Evolutionary conservation across 23 tunicate species (phyloP).

Genomic region (Halocynthia aurantium): DNA sequence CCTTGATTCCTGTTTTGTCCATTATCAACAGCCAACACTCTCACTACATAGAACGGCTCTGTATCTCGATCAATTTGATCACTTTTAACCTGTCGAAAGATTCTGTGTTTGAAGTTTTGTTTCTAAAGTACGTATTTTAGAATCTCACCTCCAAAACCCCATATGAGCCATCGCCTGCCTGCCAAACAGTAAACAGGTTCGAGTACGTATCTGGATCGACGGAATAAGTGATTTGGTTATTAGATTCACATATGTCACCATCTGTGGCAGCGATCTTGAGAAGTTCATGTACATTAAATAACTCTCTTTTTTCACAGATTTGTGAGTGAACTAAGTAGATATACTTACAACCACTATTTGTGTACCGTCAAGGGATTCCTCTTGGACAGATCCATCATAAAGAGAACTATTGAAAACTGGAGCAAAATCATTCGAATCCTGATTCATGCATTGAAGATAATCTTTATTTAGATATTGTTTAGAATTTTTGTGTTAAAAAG

Average conservation of each 20-base stretch:
- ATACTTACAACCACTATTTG: slow-evolving; percentile 16
- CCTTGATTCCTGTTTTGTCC: slow-evolving; percentile 25
- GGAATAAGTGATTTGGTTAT: slow-evolving; percentile 40
- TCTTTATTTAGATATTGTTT: neutral
- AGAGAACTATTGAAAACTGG: slow-evolving; percentile 18
- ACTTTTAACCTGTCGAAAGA: slow-evolving; percentile 32
- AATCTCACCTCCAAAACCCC: slow-evolving; percentile 19
- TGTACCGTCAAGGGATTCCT: slow-evolving; percentile 8
- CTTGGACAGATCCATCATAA: slow-evolving; percentile 27
- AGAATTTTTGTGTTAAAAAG: neutral
- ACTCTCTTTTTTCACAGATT: neutral
- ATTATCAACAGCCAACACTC: slow-evolving; percentile 32
- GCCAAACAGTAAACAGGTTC: slow-evolving; percentile 6
- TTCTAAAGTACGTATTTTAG: neutral
- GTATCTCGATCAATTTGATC: slow-evolving; percentile 39
- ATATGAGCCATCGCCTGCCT: neutral
- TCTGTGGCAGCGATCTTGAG: slow-evolving; percentile 51
- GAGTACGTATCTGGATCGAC: slow-evolving; percentile 24
- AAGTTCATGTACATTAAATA: neutral
- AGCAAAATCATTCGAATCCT: slow-evolving; percentile 51
- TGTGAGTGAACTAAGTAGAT: neutral
- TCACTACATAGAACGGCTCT: slow-evolving; percentile 1
- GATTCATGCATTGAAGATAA: neutral
- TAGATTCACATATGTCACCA: slow-evolving; percentile 48
- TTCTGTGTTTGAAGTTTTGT: neutral